phyloP scores from a whole-genome alignment of 2,113 vertebrate genomes.

The Natator depressus region DNA sequence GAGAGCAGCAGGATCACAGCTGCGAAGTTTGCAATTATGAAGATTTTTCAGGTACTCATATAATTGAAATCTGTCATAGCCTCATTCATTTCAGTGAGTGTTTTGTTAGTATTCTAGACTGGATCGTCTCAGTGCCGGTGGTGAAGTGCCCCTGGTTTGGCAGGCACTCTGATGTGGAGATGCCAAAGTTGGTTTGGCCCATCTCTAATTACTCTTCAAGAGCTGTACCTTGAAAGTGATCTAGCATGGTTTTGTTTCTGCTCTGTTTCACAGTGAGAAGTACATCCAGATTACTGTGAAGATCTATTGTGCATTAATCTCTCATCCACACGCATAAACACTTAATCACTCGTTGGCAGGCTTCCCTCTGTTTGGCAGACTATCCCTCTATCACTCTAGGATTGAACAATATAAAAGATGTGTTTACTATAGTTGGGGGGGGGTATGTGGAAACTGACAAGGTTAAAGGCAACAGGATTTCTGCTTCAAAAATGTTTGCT shows the following conservation, averaged over 20 bases:
- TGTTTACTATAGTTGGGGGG: neutral
- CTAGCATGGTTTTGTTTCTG: neutral
- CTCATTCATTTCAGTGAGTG: neutral
- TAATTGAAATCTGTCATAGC: neutral
- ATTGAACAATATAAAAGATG: neutral
- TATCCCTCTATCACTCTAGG: neutral
- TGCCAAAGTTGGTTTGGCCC: neutral
- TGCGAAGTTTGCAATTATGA: neutral
- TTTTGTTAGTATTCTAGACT: neutral
- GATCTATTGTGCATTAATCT: neutral
- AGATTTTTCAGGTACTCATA: neutral
- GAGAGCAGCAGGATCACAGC: neutral
- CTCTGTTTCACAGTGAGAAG: neutral
- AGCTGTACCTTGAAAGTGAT: neutral
- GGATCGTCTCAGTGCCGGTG: neutral
- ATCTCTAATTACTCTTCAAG: neutral
- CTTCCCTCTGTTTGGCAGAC: neutral
- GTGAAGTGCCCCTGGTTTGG: fast-evolving
- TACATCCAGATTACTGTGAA: neutral
- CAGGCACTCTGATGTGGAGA: neutral
- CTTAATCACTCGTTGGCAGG: neutral
- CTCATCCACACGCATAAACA: neutral
- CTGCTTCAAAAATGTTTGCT: neutral
- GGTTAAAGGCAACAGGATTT: neutral
- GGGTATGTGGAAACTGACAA: neutral